Evolutionary conservation across 1,140 invertebrate genomes (phyloP).

Genomic region (Lepidurus arcticus): DNA sequence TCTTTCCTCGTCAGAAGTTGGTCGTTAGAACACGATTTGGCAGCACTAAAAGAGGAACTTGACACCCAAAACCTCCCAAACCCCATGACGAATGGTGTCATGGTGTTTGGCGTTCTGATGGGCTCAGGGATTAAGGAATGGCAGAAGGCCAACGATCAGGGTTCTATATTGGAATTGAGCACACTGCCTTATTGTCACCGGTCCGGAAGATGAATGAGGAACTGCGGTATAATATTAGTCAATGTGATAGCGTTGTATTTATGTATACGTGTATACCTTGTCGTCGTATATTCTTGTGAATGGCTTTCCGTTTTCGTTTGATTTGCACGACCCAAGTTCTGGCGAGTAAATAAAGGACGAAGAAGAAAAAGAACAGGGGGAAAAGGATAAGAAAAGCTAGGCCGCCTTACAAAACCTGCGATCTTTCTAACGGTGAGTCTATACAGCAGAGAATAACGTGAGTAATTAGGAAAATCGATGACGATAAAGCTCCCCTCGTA

Average conservation of each 20-base stretch:
- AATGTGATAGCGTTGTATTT: not conserved
- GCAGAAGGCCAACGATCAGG: too few species aligned
- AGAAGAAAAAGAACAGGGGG: not conserved
- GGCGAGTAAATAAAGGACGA: not conserved
- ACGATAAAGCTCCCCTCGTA: not conserved
- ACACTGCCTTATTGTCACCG: too few species aligned
- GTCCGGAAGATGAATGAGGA: too few species aligned
- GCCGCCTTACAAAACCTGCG: not conserved
- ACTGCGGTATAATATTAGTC: too few species aligned
- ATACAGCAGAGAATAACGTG: not conserved
- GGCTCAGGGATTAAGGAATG: too few species aligned
- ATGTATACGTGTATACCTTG: not conserved
- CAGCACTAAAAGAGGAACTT: too few species aligned
- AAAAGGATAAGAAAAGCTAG: not conserved
- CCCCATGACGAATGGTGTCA: too few species aligned
- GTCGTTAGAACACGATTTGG: too few species aligned
- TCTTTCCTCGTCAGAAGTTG: too few species aligned
- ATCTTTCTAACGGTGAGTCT: not conserved
- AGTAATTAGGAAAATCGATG: slow-evolving; percentile 15
- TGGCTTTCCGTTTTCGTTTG: not conserved
- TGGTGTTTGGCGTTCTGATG: too few species aligned
- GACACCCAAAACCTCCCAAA: too few species aligned
- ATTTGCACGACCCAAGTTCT: not conserved
- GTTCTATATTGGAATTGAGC: too few species aligned
- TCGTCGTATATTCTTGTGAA: not conserved